Evolutionary conservation across 2,797 vertebrate genomes (phyloP).

Genomic region (Delichon dasypus): DNA sequence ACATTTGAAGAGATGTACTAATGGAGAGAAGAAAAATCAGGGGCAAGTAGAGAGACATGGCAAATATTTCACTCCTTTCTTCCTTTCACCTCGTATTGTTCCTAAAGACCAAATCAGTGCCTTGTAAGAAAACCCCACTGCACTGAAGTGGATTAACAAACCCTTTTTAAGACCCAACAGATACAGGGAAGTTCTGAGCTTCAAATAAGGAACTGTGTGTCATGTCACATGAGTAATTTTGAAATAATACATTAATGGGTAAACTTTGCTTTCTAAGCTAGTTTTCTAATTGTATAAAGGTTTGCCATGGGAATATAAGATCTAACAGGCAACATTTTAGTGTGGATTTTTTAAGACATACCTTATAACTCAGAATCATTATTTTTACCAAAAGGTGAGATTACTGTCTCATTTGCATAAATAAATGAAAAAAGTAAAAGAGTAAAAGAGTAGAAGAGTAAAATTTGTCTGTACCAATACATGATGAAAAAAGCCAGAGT

Average conservation of each 20-base stretch:
- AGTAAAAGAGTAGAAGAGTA: too few species aligned
- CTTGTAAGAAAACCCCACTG: not conserved
- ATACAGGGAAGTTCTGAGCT: conserved; percentile 61
- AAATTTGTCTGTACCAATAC: not conserved
- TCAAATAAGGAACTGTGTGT: conserved; percentile 77
- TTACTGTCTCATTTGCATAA: not conserved
- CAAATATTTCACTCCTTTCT: conserved; percentile 21
- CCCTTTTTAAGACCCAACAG: not conserved
- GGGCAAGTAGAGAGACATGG: conserved; percentile 70
- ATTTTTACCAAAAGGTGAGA: not conserved
- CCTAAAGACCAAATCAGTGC: not conserved
- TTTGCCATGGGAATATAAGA: not conserved
- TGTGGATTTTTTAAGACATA: not conserved
- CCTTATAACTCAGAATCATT: not conserved
- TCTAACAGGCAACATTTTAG: not conserved
- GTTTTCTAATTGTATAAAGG: not conserved
- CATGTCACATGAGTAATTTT: conserved; percentile 77
- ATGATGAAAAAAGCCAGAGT: not conserved
- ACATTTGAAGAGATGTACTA: conserved; percentile 24
- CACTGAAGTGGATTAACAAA: not conserved
- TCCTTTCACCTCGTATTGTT: not conserved
- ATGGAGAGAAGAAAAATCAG: conserved; percentile 66
- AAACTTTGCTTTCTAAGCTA: conserved; percentile 55
- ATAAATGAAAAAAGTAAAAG: not conserved
- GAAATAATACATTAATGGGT: conserved; percentile 38